Evolutionary conservation across 2,113 vertebrate species (phyloP), one percentile per base, ranked within the genome.

Genomic region (Boulengeromyrus knoepffleri): DNA sequence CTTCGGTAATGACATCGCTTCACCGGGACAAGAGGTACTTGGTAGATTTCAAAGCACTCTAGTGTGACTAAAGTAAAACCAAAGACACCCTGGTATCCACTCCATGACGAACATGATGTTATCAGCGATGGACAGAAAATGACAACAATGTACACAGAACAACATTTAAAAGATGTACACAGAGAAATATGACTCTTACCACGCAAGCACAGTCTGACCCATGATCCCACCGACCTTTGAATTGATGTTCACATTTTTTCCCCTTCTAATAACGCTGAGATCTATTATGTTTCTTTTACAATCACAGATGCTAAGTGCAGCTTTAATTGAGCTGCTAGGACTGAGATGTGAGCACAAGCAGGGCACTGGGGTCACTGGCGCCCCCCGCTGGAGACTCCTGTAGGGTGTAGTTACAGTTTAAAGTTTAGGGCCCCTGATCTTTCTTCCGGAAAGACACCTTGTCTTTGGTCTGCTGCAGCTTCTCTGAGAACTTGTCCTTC

Each of bases 401-500:
- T 10, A 24, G 77, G 77, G n/a, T 9, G 39, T 19, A 46, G 19
- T 42, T 42, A 47, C 45, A 46, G 19, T 19, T 24, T 31, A 21
- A 9, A 19, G 39, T 17, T 39, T 24, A 84, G 42, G n/a, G 24
- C 6, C 4, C 21, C 90, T 97, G 97, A 80, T 99, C 97, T 92
- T 98, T 98, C 94, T 99, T 99, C 91, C 97, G 96, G 92, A 99
- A 98, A 31, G 98, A 96, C 91, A 99, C 97, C 95, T 98, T 80
- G 74, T 80, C 74, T 80, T 80, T 80, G 74, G 74, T 80, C n/a
- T 70, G 62, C 62, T 70, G 62, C 89, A 80, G 31, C 74, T 42
- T 80, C 74, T 80, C 74, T 7, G 74, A 80, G 2, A 80, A 17
- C 74, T 19, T 97, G 92, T 97, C 98, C 97, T 99, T 99, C 92